Base-by-base conservation (phyloP, 2,113 vertebrate genomes). In the Nannobrachium achirus region DNA sequence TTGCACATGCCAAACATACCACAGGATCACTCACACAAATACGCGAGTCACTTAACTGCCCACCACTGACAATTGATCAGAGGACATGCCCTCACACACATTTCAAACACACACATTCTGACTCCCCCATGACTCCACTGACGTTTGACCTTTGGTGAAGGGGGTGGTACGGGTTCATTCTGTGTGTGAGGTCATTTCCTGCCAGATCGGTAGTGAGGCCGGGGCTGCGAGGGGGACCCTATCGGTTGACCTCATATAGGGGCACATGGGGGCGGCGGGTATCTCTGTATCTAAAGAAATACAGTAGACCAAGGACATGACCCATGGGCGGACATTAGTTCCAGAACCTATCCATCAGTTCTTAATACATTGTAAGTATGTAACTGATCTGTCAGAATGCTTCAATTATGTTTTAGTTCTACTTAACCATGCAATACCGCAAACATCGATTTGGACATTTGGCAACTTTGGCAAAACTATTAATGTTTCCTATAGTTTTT, bases 121-220 rank as follows among this genome's bases (percentile, higher is more conserved):
- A 80, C 83, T 85, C 67, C 85, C 63, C 44, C 20, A 41, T 85
- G 81, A 85, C 79, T 86, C 53, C 8, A 0, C 49, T 33, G 82
- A 85, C 71, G 74, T 78, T 65, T 79, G 40, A 83, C 75, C 72
- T 61, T 16, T 76, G 80, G 83, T 78, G 75, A 87, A 76, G 68
- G 78, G 64, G 74, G 63, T 78, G 72, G 49, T 71, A 56, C 9
- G 63, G 81, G 79, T 78, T 76, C 86, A 85, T 88, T 86, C 70
- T 1, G 65, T 53, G 73, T 67, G 56, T 90, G 81, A 88, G 81
- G 81, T 90, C 81, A 87, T 86, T 88, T 90, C 87, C 87, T 86
- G 66, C 75, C 38, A 1, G 44, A 68, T 69, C 42, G 63, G 70
- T 60, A 66, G 52, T 16, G n/a, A 67, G 61, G n/a, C n/a, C n/a